Evolutionary conservation across 2,113 vertebrate species (phyloP), one percentile per base, ranked within the genome.

Genomic region (Rhizomys pruinosus): DNA sequence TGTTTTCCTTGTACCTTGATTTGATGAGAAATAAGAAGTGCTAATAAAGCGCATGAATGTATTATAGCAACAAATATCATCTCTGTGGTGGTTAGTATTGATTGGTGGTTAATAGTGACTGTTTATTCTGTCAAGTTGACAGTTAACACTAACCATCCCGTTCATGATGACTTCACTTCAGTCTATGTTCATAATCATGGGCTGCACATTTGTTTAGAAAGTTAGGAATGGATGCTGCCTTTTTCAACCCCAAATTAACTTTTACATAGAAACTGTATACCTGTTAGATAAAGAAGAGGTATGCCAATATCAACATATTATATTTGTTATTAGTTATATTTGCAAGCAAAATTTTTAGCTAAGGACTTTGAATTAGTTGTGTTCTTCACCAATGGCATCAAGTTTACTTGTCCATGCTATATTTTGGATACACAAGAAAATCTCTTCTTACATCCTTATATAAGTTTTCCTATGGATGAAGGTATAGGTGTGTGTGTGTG

Each of bases 371-470:
- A 5, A 59, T 29, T 1, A 34, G 2, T 12, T 69, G 20, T 8
- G 44, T 87, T 37, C 3, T 5, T 79, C 25, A 87, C 1, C 8
- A 6, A 80, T 80, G 44, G 7, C 5, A 78, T 47, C 7, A 64
- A 52, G 59, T 68, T 93, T 27, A 61, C 61, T 39, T 77, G 84
- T 86, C 34, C 16, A 27, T 44, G 13, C 63, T 64, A 71, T 76
- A 2, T 72, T 68, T 90, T 74, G 42, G 19, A 71, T 90, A 85
- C n/a, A 29, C 5, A 87, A 71, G 25, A 92, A 87, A 90, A 84
- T 47, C 47, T 2, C 7, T 76, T 37, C 15, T 69, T 78, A 25
- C 8, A 64, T 64, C 7, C 76, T 71, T 76, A 0, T 11, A 52
- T 68, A 47, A 80, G 7, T 59, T 93, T 93, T 95, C 7, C 4